Evolutionary conservation across 2,797 vertebrate species (phyloP).

Genomic region (Darevskia nairensis): DNA sequence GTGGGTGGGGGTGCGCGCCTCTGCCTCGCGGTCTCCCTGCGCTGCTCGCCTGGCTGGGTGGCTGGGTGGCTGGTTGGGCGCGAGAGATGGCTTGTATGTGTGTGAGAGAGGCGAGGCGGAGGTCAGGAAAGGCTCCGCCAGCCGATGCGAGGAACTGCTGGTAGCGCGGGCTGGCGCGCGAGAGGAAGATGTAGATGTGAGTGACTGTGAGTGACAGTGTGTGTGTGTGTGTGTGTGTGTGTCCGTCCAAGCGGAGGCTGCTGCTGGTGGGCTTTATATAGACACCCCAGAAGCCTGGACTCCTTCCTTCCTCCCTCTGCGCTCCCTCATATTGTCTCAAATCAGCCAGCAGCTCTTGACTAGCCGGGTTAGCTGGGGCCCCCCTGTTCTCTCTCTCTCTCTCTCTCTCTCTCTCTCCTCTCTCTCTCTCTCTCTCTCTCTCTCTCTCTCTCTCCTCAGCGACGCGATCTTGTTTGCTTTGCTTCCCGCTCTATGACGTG

Average conservation of each 20-base stretch:
- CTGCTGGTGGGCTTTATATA: constrained; percentile 22
- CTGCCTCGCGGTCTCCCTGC: neutral
- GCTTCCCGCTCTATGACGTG: constrained; percentile 89
- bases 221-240: neutral
- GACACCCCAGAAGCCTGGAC: neutral
- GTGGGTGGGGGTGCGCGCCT: neutral
- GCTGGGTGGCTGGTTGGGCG: neutral
- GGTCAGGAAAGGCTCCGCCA: neutral
- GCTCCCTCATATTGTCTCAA: constrained; percentile 34
- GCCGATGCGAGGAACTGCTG: neutral
- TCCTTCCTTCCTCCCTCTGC: constrained; percentile 5
- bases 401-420: too few species aligned
- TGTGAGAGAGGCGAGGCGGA: neutral
- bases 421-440: constrained; percentile 58
- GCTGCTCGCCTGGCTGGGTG: neutral
- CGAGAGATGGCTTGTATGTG: neutral
- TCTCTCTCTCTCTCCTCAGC: constrained; percentile 77
- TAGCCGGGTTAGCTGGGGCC: neutral
- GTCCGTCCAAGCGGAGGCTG: neutral
- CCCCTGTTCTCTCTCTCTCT: neutral
- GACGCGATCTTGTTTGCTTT: constrained; percentile 89
- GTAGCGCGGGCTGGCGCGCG: neutral
- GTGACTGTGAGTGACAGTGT: too few species aligned
- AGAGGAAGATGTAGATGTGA: neutral
- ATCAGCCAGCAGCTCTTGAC: neutral